phyloP scores from a whole-genome alignment of 2,888 invertebrate species.

The Cheilosia scutellata region DNA sequence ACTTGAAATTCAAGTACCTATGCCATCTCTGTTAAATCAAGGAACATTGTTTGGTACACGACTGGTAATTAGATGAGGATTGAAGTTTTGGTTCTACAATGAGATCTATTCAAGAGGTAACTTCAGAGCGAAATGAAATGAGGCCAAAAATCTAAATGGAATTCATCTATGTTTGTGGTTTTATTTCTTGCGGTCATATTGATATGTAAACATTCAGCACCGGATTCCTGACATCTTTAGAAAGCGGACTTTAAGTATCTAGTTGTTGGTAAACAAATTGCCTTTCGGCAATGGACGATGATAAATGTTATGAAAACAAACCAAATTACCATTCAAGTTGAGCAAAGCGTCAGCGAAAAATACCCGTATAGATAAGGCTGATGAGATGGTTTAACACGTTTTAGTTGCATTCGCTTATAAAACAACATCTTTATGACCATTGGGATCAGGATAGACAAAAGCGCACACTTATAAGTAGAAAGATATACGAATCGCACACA shows the following conservation, averaged over 20 bases:
- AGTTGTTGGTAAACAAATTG: constrained; percentile 11
- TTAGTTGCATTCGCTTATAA: no score
- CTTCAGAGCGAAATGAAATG: constrained; percentile 15
- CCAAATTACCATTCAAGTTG: neutral
- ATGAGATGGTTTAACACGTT: no score
- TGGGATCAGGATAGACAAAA: no score
- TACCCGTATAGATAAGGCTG: no score
- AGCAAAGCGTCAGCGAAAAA: no score
- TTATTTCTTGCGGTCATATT: constrained; percentile 35
- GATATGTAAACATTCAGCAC: constrained; percentile 1
- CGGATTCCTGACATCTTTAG: constrained; percentile 6
- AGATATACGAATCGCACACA: no score
- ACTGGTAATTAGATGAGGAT: constrained; percentile 16
- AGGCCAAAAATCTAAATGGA: neutral
- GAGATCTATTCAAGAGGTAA: constrained; percentile 32
- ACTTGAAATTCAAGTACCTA: constrained; percentile 20
- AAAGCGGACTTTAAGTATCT: constrained; percentile 33
- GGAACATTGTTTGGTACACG: constrained; percentile 43
- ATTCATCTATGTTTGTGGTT: constrained; percentile 25
- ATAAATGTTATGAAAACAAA: neutral
- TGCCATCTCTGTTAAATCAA: constrained; percentile 41
- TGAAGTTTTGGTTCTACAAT: constrained; percentile 28
- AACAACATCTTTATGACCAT: no score
- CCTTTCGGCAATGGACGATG: neutral
- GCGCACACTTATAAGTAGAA: no score